A percentile compares a stretch with the other conserved stretches of the same genome.
These are phyloP conservation scores for Rhingia campestris DNA, from an alignment of 2,888 invertebrate genomes.

Conservation along the genomic window DNA sequence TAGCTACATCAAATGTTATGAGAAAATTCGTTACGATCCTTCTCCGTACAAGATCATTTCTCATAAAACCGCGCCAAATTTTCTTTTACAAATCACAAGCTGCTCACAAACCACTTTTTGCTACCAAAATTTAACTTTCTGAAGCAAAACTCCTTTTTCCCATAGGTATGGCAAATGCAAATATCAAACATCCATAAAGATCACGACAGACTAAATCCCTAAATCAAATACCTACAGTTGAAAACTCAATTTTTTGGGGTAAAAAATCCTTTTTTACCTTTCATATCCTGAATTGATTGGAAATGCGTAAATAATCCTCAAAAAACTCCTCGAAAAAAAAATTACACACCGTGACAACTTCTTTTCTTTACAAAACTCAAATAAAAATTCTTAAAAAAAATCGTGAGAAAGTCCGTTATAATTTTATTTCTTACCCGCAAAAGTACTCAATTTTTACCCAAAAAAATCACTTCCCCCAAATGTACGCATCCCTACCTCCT, in stretches of 20 bases:
- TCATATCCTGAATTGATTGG: slow-evolving; percentile 25
- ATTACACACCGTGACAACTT: slow-evolving; percentile 48
- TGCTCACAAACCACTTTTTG: too few relatives aligned
- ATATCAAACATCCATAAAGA: background rate
- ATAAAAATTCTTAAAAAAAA: slow-evolving; percentile 45
- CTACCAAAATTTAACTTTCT: background rate
- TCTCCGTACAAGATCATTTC: too few relatives aligned
- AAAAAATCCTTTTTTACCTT: slow-evolving; percentile 52
- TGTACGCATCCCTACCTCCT: slow-evolving; percentile 8
- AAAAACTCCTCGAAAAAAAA: slow-evolving; percentile 27
- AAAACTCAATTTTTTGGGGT: slow-evolving; percentile 49
- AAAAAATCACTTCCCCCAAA: slow-evolving; percentile 32
- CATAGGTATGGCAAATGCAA: background rate
- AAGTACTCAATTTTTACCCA: slow-evolving; percentile 28
- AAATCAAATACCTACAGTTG: slow-evolving; percentile 21
- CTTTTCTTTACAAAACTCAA: slow-evolving; percentile 12
- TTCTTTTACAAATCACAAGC: too few relatives aligned
- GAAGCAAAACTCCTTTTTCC: background rate
- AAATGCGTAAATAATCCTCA: slow-evolving; percentile 63
- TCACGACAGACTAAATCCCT: background rate
- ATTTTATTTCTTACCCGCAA: slow-evolving; percentile 22
- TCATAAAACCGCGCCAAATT: too few relatives aligned
- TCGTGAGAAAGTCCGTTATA: slow-evolving; percentile 73
- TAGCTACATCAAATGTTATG: too few relatives aligned
- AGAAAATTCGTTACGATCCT: too few relatives aligned